Evolutionary conservation across 35 echinoderm and acorn worm species (phyloP).

Genomic region (Strongylocentrotus purpuratus): DNA sequence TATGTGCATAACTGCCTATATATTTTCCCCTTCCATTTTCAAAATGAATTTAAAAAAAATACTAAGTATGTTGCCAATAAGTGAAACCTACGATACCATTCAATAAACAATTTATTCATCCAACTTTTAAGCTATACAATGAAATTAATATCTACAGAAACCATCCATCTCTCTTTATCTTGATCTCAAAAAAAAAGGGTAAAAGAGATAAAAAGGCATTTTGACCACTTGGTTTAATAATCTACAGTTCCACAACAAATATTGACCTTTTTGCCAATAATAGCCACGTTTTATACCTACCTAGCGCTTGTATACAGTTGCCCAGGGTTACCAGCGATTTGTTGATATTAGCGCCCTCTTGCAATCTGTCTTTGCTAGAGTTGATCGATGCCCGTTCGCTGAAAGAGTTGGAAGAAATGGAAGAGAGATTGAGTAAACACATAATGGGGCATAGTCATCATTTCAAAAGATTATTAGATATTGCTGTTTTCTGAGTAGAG

Average conservation of each 20-base stretch:
- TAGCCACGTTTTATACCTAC: conserved; percentile 61
- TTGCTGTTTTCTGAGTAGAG: not conserved
- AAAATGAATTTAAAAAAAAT: too few relatives aligned
- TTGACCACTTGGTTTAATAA: not conserved
- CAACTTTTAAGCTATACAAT: too few relatives aligned
- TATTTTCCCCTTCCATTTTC: too few relatives aligned
- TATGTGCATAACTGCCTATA: too few relatives aligned
- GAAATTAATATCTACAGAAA: too few relatives aligned
- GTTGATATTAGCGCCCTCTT: conserved; percentile 96
- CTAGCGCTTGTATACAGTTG: conserved; percentile 94
- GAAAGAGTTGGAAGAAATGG: not conserved
- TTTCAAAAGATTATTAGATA: not conserved
- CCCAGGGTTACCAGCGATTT: conserved; percentile 95
- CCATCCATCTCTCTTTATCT: not conserved
- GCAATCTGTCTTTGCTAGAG: conserved; percentile 83
- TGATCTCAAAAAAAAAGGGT: not conserved
- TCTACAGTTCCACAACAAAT: not conserved
- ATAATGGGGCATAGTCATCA: not conserved
- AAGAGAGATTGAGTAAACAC: not conserved
- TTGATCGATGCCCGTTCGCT: conserved; percentile 90
- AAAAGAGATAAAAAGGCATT: not conserved
- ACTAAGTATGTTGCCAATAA: too few relatives aligned
- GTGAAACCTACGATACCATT: too few relatives aligned
- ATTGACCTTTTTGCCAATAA: not conserved
- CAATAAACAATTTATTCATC: too few relatives aligned